phyloP scores from a whole-genome alignment of 2,113 vertebrate species.

The Cryptotis parvus region DNA sequence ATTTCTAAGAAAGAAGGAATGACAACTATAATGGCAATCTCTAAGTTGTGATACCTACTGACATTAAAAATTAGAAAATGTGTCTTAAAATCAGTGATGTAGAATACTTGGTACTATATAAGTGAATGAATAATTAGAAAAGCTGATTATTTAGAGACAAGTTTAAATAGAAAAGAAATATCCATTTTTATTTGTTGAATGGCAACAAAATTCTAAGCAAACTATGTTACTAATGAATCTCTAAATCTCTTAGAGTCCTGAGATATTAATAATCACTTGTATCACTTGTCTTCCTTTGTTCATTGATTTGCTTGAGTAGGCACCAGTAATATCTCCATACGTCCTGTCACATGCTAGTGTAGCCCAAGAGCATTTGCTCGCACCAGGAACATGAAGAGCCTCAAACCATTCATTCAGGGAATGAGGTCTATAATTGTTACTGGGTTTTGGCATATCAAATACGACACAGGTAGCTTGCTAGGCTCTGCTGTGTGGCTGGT shows the following conservation, averaged over 20 bases:
- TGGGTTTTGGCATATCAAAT: too few species aligned
- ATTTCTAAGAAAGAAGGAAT: constrained; percentile 23
- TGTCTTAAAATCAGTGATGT: constrained; percentile 31
- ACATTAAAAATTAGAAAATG: constrained; percentile 23
- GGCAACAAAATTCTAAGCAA: constrained; percentile 27
- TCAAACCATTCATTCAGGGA: too few species aligned
- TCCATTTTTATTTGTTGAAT: neutral
- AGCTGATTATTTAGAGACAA: constrained; percentile 31
- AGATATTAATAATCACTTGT: too few species aligned
- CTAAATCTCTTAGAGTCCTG: neutral
- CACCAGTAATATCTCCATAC: too few species aligned
- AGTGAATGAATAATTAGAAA: constrained; percentile 11
- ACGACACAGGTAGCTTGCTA: too few species aligned
- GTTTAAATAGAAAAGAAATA: neutral
- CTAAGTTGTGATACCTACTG: neutral
- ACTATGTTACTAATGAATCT: constrained; percentile 2
- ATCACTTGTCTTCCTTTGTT: too few species aligned
- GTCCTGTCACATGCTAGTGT: too few species aligned
- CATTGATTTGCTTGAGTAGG: too few species aligned
- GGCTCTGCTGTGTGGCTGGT: too few species aligned
- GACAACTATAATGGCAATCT: neutral
- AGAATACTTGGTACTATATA: neutral
- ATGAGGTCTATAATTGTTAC: too few species aligned
- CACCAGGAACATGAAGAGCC: too few species aligned
- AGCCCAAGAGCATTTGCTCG: too few species aligned